Evolutionary conservation across 2,113 vertebrate genomes (phyloP), one percentile per base, ranked within the genome.

Genomic region (Saccopteryx bilineata): DNA sequence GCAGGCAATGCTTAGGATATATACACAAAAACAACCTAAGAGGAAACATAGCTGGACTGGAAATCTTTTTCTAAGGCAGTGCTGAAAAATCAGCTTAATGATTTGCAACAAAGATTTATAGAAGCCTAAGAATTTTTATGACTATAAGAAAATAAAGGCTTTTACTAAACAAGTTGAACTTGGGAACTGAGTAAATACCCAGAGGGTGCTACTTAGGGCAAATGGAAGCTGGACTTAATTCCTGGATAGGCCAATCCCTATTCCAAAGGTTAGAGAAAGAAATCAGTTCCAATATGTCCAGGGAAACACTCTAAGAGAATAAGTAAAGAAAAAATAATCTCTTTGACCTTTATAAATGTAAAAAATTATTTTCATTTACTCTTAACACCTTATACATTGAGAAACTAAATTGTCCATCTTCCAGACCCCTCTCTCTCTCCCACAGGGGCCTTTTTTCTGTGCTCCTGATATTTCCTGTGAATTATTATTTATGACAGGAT

Each of bases 71-170:
- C 61, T 63, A 60, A 90, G 1, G 18, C 23, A 46, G 9, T 65
- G 17, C 54, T 92, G 39, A n/a, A 83, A 96, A 94, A 83, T 76
- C 84, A 33, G 23, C 18, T 80, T 60, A 79, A 46, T 33, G 23
- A 50, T 65, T 72, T 71, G 50, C 23, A 87, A 90, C 1, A 90
- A n/a, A 21, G 78, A 78, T 87, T 66, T 90, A 28, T 12, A 31
- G 18, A 82, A 54, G 2, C 69, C 46, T 92, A 61, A 56, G 19
- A 46, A 92, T 63, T 69, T 89, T 78, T 82, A 54, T 33, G 66
- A 48, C 7, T 75, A 54, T 52, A 65, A n/a, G 9, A 63, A 58
- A 84, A 63, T 9, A 82, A 80, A 58, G 9, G 15, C 0, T 24
- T 26, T 33, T 61, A 17, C 13, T 48, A 72, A 88, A 46, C 46